Percentiles rank a stretch among this genome's conserved stretches.
Conservation (phyloP, 2,888 invertebrate genomes). For the Amphipyra tragopoginis region DNA sequence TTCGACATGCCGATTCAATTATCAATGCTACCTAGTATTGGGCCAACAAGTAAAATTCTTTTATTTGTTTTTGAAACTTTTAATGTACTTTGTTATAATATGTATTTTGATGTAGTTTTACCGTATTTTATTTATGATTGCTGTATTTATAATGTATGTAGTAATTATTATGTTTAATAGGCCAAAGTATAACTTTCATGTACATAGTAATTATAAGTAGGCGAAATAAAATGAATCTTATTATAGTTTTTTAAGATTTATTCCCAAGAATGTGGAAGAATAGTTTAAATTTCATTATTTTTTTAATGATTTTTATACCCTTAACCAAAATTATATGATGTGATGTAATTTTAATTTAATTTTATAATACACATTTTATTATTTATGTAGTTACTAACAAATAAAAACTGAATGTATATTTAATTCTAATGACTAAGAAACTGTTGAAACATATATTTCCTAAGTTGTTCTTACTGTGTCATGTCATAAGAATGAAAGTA, state of each 20-base stretch:
- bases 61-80: no score
- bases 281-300: constrained; percentile 20
- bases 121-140: not conserved
- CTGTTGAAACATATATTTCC: constrained; percentile 23
- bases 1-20: not conserved
- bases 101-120: no score
- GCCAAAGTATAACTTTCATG: constrained; percentile 48
- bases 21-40: no score
- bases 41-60: no score
- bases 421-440: constrained; percentile 15
- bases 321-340: constrained; percentile 38
- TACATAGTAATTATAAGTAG: constrained; percentile 56
- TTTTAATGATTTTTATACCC: constrained; percentile 3
- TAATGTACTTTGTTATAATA: not conserved
- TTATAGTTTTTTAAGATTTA: constrained; percentile 27
- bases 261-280: constrained; percentile 11
- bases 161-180: constrained; percentile 24
- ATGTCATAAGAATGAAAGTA: constrained; percentile 16
- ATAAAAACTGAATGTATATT: constrained; percentile 9
- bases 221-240: constrained; percentile 32
- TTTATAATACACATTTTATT: constrained; percentile 4
- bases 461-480: constrained; percentile 8
- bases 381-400: constrained; percentile 8
- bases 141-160: constrained; percentile 3
- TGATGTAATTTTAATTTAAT: constrained; percentile 44